Percentiles rank a stretch among this genome's conserved stretches.
Evolutionary conservation across 2,113 vertebrate genomes (phyloP).

Genomic region (Zosterops lateralis): DNA sequence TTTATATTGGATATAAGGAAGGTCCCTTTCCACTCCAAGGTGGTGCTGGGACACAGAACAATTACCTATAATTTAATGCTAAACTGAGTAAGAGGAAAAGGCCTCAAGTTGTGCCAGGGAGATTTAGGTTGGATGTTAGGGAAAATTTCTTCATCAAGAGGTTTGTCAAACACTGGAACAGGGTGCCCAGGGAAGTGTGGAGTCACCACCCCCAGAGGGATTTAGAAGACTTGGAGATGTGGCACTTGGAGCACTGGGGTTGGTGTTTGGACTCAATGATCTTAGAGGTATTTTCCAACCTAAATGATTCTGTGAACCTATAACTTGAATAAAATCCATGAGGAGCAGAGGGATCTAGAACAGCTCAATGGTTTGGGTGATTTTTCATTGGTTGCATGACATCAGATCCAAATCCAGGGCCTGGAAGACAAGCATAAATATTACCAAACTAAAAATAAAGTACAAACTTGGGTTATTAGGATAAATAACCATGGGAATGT

Average conservation of each 20-base stretch:
- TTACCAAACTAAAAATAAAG: background rate
- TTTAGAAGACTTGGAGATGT: background rate
- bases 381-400: background rate
- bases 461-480: background rate
- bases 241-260: background rate
- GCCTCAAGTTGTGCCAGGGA: background rate
- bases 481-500: background rate
- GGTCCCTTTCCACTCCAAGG: background rate
- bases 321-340: background rate
- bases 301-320: background rate
- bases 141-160: background rate
- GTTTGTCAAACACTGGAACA: background rate
- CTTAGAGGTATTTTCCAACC: background rate
- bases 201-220: background rate
- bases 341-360: background rate
- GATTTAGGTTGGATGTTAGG: background rate
- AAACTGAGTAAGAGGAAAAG: background rate
- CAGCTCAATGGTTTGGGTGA: background rate
- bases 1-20: background rate
- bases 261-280: background rate
- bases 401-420: background rate
- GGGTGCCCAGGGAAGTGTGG: background rate
- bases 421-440: background rate
- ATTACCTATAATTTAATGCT: background rate
- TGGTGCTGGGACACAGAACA: accelerated